Evolutionary conservation across 2,888 invertebrate genomes (phyloP).

Genomic region (Temnothorax rugatulus): DNA sequence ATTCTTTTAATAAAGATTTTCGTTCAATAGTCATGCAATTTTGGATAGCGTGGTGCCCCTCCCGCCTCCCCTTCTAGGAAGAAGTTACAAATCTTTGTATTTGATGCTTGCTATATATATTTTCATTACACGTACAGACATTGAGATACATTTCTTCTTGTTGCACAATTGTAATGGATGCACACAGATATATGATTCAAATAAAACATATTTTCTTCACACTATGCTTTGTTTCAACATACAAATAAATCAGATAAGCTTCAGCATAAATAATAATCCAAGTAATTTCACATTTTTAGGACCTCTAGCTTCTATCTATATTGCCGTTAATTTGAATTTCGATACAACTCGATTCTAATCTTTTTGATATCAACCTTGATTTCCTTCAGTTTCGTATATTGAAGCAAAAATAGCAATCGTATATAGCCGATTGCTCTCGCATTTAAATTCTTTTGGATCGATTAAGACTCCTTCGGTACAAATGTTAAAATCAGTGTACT

Average conservation of each 20-base stretch:
- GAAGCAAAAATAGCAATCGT: slow-evolving; percentile 22
- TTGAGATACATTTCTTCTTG: neutral
- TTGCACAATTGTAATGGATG: neutral
- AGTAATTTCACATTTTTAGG: neutral
- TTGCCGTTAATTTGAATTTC: neutral
- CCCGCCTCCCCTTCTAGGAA: neutral
- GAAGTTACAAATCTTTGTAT: neutral
- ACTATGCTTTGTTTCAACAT: neutral
- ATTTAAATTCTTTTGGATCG: neutral
- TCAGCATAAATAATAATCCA: neutral
- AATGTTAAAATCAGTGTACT: slow-evolving; percentile 91
- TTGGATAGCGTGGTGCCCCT: neutral
- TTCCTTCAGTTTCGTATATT: neutral
- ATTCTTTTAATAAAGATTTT: slow-evolving; percentile 8
- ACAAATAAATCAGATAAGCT: neutral
- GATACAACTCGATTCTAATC: neutral
- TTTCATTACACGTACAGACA: neutral
- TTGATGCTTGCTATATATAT: slow-evolving; percentile 26
- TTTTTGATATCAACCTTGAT: neutral
- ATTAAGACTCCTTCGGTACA: slow-evolving; percentile 87
- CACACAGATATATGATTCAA: neutral
- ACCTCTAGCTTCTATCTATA: neutral
- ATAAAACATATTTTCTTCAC: neutral
- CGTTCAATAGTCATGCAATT: neutral
- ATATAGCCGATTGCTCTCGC: neutral